phyloP scores from a whole-genome alignment of 2,888 invertebrate species.

The Anticlea derivata region DNA sequence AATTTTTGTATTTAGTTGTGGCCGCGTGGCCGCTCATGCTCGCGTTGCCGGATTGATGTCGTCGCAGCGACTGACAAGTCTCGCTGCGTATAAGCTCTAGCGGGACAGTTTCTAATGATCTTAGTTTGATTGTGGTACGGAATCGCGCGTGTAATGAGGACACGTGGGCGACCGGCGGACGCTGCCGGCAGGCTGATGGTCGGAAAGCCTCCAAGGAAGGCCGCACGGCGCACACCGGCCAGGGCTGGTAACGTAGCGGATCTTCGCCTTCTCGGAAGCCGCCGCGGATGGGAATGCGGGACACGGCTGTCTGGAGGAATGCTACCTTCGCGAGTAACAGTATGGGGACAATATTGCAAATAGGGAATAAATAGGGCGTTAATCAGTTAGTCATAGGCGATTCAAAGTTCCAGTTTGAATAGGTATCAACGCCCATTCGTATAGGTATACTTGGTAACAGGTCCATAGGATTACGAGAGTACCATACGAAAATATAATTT shows the following conservation, averaged over 20 bases:
- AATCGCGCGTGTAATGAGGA: constrained; percentile 67
- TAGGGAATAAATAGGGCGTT: constrained; percentile 26
- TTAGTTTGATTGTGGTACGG: constrained; percentile 69
- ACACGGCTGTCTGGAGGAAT: constrained; percentile 59
- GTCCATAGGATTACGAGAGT: too few relatives aligned
- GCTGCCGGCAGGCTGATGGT: constrained; percentile 36
- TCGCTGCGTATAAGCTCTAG: constrained; percentile 56
- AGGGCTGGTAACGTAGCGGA: constrained; percentile 58
- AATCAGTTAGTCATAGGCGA: constrained; percentile 23
- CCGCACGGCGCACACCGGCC: constrained; percentile 29
- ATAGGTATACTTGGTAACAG: neutral
- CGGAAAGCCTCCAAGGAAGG: constrained; percentile 54
- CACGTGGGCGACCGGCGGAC: constrained; percentile 63
- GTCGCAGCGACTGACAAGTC: constrained; percentile 69
- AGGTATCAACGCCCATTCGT: neutral
- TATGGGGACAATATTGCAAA: constrained; percentile 35
- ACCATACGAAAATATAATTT: too few relatives aligned
- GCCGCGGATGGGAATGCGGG: constrained; percentile 70
- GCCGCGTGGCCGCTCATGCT: constrained; percentile 51
- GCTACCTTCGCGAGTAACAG: constrained; percentile 42
- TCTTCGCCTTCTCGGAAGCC: constrained; percentile 67
- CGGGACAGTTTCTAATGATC: constrained; percentile 72
- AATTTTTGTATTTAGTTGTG: constrained; percentile 42
- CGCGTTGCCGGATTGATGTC: constrained; percentile 71
- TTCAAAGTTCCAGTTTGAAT: constrained; percentile 9